Evolutionary conservation across 2,797 vertebrate genomes (phyloP), one percentile per base, ranked within the genome.

Genomic region (Acridotheres tristis): DNA sequence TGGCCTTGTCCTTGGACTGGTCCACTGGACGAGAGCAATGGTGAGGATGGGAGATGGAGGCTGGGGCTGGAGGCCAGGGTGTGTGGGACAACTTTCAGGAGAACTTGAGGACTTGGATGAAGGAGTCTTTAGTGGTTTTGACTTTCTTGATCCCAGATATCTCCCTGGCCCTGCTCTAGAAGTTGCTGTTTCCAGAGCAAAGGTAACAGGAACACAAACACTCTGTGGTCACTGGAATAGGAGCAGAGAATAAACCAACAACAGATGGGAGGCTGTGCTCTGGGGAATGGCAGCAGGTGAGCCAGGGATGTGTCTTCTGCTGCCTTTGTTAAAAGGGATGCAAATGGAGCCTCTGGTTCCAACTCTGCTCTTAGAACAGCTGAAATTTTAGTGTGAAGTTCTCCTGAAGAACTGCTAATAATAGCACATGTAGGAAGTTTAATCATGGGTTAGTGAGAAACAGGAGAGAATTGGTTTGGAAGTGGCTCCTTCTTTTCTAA

Each of bases 1-100:
- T 99, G 94, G 98, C 98, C 58, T 96, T 99, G 96, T 99, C 99
- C 2, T 96, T 99, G 68, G 99, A 99, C 93, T 99, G 99, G 99
- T 99, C 99, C 78, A 98, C 98, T 4, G 98, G 99, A 40, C 98
- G 98, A 88, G 96, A 97, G 65, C 97, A 98, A 57, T 98, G 99
- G 99, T 99, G 89, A 97, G 97, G 7, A 43, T 16, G 61, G 59
- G 59, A 48, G 27, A 18, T 5, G 11, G 29, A 61, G 57, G 53
- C 66, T 58, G 66, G 20, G 19, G 5, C 4, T 13, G 48, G 32
- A 73, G 58, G 22, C 22, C 2, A 3, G 13, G 22, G 19, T 34
- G 29, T 25, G 6, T 16, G 73, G 25, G 32, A 38, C 42, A 63
- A 2, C 34, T 85, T 30, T 22, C n/a, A 53, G 58, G 17, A 16